Base-by-base conservation (phyloP, 2,888 invertebrate genomes). In the Watsonalla binaria region DNA sequence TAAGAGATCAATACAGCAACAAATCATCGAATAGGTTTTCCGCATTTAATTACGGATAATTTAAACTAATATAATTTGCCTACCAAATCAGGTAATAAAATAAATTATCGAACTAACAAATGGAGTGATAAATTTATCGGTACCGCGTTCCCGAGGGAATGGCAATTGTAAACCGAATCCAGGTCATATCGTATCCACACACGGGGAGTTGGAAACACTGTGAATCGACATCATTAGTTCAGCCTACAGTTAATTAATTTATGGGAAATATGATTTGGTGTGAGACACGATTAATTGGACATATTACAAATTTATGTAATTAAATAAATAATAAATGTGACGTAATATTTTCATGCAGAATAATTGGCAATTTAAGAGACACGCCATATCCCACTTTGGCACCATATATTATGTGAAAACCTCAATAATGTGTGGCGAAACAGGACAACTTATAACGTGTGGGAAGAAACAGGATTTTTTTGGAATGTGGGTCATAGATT, bases 41-140 rank as follows among this genome's bases (percentile, higher is more conserved):
- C 46, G 6, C 13, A 46, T 13, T 33, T 34, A 47, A n/a, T 34
- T 33, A 47, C 11, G 33, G 5, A 34, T n/a, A 47, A 33, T 14
- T 46, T 46, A 11, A 9, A 46, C 24, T 9, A 46, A 47, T 13
- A 34, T 13, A 47, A 35, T 35, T 13, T 35, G 35, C 13, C 47
- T 35, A 6, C 6, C 34, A 47, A 34, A 47, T 8, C 48, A 2
- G 7, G 42, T 47, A 42, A 46, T 47, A 47, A 45, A 52, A 47
- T 52, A 48, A 14, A 14, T 47, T 47, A 47, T 37, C 42, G 11
- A 52, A 47, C 47, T 47, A 47, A 42, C 45, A 47, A 52, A 52
- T 52, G 47, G 47, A 24, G 52, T 42, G 47, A 47, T 52, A 52
- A 52, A 52, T 52, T 47, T 33, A 47, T 13, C 42, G 33, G 45